Percentiles rank a stretch among this genome's conserved stretches.
Conservation (phyloP, 1,140 invertebrate species). For the Zaprionus ghesquierei region DNA sequence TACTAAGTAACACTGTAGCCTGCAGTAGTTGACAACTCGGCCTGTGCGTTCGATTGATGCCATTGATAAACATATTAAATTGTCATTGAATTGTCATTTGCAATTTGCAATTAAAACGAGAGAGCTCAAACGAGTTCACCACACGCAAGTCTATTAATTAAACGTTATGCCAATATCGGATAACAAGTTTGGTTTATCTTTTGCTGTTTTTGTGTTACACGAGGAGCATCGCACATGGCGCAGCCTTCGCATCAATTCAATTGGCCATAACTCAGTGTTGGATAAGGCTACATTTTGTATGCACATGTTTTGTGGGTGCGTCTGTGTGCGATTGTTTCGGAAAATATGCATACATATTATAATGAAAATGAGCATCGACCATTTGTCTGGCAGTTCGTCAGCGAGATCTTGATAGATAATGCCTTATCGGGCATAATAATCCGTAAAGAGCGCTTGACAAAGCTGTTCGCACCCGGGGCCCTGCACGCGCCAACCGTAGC, state of each 20-base stretch:
- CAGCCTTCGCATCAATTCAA: constrained; percentile 46
- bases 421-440: constrained; percentile 25
- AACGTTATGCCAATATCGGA: neutral
- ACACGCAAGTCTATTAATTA: neutral
- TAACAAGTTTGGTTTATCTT: neutral
- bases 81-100: neutral
- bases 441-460: neutral
- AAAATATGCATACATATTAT: constrained; percentile 27
- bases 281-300: constrained; percentile 23
- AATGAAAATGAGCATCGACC: constrained; percentile 21
- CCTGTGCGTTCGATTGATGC: neutral
- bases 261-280: constrained; percentile 42
- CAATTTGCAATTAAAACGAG: neutral
- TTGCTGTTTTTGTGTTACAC: neutral
- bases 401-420: constrained; percentile 33
- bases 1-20: neutral
- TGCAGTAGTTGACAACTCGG: neutral
- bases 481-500: constrained; percentile 21
- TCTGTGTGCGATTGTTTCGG: constrained; percentile 7
- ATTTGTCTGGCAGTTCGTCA: neutral
- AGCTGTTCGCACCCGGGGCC: constrained; percentile 8
- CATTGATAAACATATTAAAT: no score
- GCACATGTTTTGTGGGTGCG: constrained; percentile 14
- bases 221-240: neutral
- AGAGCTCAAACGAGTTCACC: neutral